phyloP scores from a whole-genome alignment of 2,113 vertebrate species.

The Ivindomyrus marchei region DNA sequence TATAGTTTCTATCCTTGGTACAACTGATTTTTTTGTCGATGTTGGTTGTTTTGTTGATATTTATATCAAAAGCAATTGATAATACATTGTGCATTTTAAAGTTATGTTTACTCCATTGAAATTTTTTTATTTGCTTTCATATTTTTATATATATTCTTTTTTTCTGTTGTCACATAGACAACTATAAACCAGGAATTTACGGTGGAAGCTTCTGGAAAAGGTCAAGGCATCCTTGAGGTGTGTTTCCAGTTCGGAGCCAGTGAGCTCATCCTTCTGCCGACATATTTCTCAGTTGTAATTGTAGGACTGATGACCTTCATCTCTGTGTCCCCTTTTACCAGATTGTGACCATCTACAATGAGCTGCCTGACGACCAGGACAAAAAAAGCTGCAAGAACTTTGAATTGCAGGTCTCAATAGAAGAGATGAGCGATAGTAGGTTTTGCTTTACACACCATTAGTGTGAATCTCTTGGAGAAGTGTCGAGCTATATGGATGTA shows the following conservation, averaged over 20 bases:
- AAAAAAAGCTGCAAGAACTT: conserved; percentile 50
- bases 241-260: neutral
- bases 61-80: neutral
- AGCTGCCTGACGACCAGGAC: conserved; percentile 53
- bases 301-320: neutral
- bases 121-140: neutral
- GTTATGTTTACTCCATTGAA: neutral
- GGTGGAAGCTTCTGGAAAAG: conserved; percentile 60
- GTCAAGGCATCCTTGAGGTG: conserved; percentile 70
- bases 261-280: neutral
- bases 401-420: conserved; percentile 49
- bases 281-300: neutral
- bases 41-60: neutral
- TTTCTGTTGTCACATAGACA: conserved; percentile 38
- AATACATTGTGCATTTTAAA: neutral
- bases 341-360: conserved; percentile 65
- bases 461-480: neutral
- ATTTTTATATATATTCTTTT: neutral
- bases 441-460: neutral
- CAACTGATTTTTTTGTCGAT: neutral
- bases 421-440: conserved; percentile 46
- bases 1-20: neutral
- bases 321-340: conserved; percentile 18
- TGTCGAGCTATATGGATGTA: neutral
- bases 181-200: conserved; percentile 52